Percentiles rank a stretch among this genome's conserved stretches.
Conservation (phyloP, 2,113 vertebrate species). For the Centropus unirufus region DNA sequence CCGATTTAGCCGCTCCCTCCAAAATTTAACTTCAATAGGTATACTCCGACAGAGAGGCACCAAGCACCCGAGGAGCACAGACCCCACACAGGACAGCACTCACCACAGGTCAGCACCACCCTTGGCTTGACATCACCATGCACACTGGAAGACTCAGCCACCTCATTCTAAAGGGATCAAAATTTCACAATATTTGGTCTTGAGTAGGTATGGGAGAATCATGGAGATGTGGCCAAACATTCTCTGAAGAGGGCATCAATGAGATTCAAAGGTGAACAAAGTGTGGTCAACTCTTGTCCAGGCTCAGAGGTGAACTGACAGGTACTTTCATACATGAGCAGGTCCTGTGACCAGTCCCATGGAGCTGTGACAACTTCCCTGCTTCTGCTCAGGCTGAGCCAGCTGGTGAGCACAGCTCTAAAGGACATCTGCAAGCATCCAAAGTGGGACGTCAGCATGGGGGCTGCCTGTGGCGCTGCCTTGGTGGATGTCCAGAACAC, state of each 20-base stretch:
- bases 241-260: background rate
- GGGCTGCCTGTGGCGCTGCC: background rate
- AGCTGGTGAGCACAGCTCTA: background rate
- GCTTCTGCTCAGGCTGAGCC: background rate
- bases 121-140: background rate
- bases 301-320: background rate
- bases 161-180: background rate
- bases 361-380: background rate
- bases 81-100: background rate
- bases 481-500: background rate
- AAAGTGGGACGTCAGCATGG: background rate
- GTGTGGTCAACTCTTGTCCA: background rate
- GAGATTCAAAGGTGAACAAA: background rate
- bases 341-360: accelerated
- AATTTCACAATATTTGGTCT: background rate
- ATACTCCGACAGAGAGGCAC: background rate
- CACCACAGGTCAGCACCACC: background rate
- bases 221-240: background rate
- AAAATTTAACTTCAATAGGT: background rate
- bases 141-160: background rate
- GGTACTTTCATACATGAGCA: background rate
- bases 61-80: background rate
- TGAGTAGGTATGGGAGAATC: background rate
- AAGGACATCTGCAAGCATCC: background rate
- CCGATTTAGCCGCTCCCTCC: background rate